Conservation (phyloP, 2,797 vertebrate species). For the Ciconia nigra region DNA sequence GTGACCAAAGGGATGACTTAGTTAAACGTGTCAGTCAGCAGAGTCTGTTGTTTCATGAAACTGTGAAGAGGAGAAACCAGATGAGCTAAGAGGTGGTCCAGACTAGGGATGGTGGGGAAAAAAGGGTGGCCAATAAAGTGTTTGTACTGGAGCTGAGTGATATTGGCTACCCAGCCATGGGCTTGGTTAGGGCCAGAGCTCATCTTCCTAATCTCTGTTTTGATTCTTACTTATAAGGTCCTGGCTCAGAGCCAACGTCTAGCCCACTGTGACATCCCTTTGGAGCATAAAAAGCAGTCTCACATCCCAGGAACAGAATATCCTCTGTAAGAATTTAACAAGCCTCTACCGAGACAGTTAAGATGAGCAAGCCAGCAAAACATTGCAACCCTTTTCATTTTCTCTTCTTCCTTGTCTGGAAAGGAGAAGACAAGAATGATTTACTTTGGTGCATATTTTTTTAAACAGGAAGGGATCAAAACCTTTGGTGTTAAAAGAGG, state of each 20-base stretch:
- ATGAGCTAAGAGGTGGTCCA: not conserved
- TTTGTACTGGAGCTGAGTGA: not conserved
- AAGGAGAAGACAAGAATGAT: not conserved
- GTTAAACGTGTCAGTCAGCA: not conserved
- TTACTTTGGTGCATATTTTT: not conserved
- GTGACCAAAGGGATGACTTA: not conserved
- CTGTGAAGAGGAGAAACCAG: not conserved
- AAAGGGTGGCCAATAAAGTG: not conserved
- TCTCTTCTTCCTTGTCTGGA: slow-evolving; percentile 14
- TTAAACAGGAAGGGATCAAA: slow-evolving; percentile 16
- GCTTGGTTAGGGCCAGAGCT: not conserved
- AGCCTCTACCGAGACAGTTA: not conserved
- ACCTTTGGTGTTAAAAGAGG: not conserved
- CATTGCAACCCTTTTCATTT: slow-evolving; percentile 29
- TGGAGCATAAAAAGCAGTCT: not conserved
- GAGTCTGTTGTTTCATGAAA: not conserved
- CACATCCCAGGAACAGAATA: not conserved
- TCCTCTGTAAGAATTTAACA: not conserved
- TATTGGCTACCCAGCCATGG: not conserved
- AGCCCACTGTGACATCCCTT: not conserved
- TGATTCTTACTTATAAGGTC: not conserved
- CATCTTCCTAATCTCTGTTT: not conserved
- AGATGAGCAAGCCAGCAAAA: not conserved
- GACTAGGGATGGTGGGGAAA: not conserved
- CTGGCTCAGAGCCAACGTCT: not conserved